These are phyloP conservation scores for Pristis pectinata DNA, from an alignment of 2,797 vertebrate genomes.

Conservation along the genomic window DNA sequence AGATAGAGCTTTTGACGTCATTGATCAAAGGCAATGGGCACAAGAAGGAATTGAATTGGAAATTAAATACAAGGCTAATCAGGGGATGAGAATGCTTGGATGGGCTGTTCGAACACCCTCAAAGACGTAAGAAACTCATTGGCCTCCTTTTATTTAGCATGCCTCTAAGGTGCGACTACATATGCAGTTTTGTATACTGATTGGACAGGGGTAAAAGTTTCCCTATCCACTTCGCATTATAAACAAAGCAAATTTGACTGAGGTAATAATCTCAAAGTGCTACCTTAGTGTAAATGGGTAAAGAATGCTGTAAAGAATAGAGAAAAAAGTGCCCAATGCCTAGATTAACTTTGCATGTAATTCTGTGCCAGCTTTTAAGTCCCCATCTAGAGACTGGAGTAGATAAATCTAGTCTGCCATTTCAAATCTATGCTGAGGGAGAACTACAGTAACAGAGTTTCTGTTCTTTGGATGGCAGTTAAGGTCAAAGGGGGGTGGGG, in stretches of 20 bases:
- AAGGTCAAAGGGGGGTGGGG: too few species aligned
- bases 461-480: too few species aligned
- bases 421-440: too few species aligned
- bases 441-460: too few species aligned
- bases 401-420: too few species aligned
- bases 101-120: neutral
- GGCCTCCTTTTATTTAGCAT: neutral
- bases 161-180: neutral
- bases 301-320: neutral
- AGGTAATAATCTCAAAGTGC: neutral
- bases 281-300: neutral
- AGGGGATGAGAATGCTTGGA: neutral
- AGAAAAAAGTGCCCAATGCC: neutral
- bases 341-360: neutral
- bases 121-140: neutral
- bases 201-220: neutral
- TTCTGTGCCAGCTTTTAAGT: neutral
- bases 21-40: too few species aligned
- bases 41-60: too few species aligned
- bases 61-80: too few species aligned
- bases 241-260: neutral
- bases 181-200: neutral
- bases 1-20: too few species aligned
- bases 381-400: too few species aligned
- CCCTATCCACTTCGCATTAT: neutral